Percentiles rank a stretch among this genome's conserved stretches.
These are phyloP conservation scores for Notechis scutatus DNA, from an alignment of 2,113 vertebrate genomes.

Conservation along the genomic window DNA sequence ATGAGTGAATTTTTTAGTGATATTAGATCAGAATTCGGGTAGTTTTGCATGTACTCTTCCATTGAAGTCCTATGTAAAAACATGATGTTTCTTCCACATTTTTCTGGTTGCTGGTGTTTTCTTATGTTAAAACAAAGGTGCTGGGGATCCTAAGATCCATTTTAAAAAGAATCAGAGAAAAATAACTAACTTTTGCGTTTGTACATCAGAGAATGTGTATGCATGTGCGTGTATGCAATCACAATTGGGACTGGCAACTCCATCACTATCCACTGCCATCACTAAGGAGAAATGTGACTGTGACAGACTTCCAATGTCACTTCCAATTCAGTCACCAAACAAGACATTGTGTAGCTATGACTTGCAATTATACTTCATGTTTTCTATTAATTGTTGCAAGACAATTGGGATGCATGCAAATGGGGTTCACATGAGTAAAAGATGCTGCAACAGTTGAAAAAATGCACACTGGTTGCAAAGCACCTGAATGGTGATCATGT, in stretches of 20 bases:
- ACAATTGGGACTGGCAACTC: neutral
- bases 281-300: neutral
- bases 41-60: neutral
- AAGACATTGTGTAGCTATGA: neutral
- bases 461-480: neutral
- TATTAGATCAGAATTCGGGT: neutral
- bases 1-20: neutral
- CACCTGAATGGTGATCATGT: neutral
- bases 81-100: neutral
- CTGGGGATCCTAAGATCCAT: too few relatives aligned
- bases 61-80: neutral
- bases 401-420: neutral
- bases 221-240: neutral
- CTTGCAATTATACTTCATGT: neutral
- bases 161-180: neutral
- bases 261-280: neutral
- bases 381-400: neutral
- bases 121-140: neutral
- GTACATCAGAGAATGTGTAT: neutral
- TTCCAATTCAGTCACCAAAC: neutral
- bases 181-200: neutral
- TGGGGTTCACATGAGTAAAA: neutral
- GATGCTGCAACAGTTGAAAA: neutral
- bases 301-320: neutral
- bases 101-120: neutral